Base-by-base conservation (phyloP, 1,140 invertebrate species). In the Homalodisca vitripennis region DNA sequence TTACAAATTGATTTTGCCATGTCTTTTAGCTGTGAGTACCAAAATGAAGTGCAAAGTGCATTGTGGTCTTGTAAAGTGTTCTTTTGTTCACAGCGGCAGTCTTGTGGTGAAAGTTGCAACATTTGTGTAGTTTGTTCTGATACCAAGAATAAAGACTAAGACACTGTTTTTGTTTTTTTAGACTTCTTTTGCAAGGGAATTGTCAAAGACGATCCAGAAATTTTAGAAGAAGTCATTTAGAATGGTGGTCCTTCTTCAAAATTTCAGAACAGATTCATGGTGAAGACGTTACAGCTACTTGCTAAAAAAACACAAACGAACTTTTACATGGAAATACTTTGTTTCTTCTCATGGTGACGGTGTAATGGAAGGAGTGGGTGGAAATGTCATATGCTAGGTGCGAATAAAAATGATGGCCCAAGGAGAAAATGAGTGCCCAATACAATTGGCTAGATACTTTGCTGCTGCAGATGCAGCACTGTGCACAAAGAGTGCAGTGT, bases 1-100 rank as follows among this genome's bases (percentile, higher is more conserved):
- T 26, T 62, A 3, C 57, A 62, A 31, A 24, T 62, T 31, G 57
- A 62, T 62, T 62, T 62, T 20, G 57, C 57, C 30, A 53, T 62
- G 57, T 62, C 57, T 17, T 62, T 62, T 20, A 62, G 26, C 29
- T 62, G 6, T 20, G 57, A 62, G 27, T 62, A 62, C 57, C 57
- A 62, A 26, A 62, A 62, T 20, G 57, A 62, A 62, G 29, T 62
- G 12, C 57, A 29, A 62, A 62, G 57, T 62, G 27, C 27, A 26
- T 62, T 62, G 57, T 62, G 57, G 57, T 27, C 22, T 62, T 12
- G 57, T 41, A 13, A 26, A 62, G 57, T 62, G 57, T 62, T 3
- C 20, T 62, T 29, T 26, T 62, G 22, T 62, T 62, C 27, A 62
- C 57, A 27, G 57, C 57, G 3, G 57, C 57, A 12, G 51, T 55